These are phyloP conservation scores for Sebastes itinus DNA, from an alignment of 2,797 vertebrate species.

Conservation along the genomic window DNA sequence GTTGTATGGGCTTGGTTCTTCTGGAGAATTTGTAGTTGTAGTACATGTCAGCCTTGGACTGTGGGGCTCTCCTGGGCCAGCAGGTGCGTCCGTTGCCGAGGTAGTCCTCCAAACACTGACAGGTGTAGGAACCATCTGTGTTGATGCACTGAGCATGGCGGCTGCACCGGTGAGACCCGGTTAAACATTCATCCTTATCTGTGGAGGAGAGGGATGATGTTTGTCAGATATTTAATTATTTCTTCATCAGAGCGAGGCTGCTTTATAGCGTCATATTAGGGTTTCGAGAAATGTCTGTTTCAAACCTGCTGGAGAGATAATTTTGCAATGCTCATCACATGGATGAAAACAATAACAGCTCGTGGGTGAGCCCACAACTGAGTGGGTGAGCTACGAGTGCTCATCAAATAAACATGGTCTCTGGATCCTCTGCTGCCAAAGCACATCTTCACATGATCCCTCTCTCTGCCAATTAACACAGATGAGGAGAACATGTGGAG, in stretches of 20 bases:
- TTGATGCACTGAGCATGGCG: conserved; percentile 75
- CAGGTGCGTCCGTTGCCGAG: conserved; percentile 76
- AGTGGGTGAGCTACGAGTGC: conserved; percentile 73
- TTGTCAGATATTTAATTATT: background rate
- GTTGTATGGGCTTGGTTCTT: conserved; percentile 52
- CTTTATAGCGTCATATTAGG: background rate
- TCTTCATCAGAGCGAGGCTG: background rate
- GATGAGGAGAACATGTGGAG: conserved; percentile 72
- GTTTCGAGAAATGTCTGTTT: conserved; percentile 25
- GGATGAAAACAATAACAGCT: conserved; percentile 68
- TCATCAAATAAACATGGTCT: conserved; percentile 75
- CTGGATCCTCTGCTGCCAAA: conserved; percentile 62
- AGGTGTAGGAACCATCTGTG: conserved; percentile 79
- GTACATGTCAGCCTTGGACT: conserved; percentile 70
- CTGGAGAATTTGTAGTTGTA: conserved; percentile 77
- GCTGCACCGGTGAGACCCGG: conserved; percentile 76
- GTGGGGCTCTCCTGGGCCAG: conserved; percentile 69
- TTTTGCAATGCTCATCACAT: conserved; percentile 59
- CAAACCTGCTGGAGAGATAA: conserved; percentile 56
- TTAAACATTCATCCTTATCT: conserved; percentile 81
- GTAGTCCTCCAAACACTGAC: conserved; percentile 71
- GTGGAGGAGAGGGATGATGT: conserved; percentile 11
- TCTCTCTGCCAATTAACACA: conserved; percentile 64
- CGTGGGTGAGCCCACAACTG: conserved; percentile 68
- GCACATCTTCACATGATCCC: conserved; percentile 71